phyloP scores from a whole-genome alignment of 2,888 invertebrate genomes.

The Heteromyza rotundicornis region DNA sequence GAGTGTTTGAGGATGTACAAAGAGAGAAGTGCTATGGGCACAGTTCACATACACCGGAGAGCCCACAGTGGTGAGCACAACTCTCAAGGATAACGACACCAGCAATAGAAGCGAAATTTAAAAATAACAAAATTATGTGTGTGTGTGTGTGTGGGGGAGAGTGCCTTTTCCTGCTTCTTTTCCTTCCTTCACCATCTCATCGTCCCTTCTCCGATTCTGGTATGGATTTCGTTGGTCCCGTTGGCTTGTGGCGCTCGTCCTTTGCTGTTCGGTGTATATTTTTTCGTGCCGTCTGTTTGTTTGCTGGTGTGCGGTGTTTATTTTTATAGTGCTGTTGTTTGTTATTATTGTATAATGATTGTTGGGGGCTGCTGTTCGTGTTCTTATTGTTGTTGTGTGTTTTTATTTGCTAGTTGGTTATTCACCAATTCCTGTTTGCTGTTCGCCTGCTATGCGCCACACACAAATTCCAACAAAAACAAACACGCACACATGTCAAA shows the following conservation, averaged over 20 bases:
- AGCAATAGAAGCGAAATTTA: too few species aligned
- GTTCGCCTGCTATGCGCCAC: conserved; percentile 47
- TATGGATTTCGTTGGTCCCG: neutral
- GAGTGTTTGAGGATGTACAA: too few species aligned
- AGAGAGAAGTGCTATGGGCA: too few species aligned
- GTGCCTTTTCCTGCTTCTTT: conserved; percentile 17
- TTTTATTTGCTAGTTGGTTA: conserved; percentile 24
- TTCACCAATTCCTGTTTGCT: conserved; percentile 29
- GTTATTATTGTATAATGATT: conserved; percentile 1
- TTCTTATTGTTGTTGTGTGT: conserved; percentile 36
- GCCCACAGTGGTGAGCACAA: too few species aligned
- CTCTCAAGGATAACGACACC: conserved; percentile 10
- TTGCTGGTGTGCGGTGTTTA: conserved; percentile 27
- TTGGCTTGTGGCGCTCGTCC: neutral
- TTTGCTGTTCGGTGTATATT: too few species aligned
- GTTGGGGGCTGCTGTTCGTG: conserved; percentile 43
- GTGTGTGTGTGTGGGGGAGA: neutral
- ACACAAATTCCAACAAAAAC: conserved; percentile 53
- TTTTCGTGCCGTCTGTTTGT: conserved; percentile 21
- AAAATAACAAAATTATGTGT: neutral
- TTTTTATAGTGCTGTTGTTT: neutral
- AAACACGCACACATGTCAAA: conserved; percentile 30
- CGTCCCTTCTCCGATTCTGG: neutral
- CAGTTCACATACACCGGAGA: too few species aligned
- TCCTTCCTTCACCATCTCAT: conserved; percentile 16